phyloP scores from a whole-genome alignment of 2,888 invertebrate species.

The Eupithecia inturbata region DNA sequence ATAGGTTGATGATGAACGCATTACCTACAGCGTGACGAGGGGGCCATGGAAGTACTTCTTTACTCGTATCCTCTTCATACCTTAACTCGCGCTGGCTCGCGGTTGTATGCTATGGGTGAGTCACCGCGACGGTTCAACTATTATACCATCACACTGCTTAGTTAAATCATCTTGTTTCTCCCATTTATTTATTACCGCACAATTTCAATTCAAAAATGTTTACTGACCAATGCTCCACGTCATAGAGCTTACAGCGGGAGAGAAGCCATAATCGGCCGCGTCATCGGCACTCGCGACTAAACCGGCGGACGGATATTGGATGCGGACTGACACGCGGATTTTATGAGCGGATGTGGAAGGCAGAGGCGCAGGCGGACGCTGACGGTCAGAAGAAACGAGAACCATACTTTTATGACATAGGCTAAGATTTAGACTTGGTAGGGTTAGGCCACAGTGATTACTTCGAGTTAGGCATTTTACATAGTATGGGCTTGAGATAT shows the following conservation, averaged over 20 bases:
- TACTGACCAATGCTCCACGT: neutral
- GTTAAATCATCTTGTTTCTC: neutral
- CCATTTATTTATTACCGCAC: neutral
- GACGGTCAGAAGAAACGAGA: too few relatives aligned
- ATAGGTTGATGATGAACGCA: too few relatives aligned
- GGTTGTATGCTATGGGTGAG: neutral
- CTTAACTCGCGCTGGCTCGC: neutral
- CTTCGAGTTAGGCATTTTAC: too few relatives aligned
- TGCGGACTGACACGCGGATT: conserved; percentile 54
- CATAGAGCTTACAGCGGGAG: neutral
- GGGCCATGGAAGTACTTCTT: too few relatives aligned
- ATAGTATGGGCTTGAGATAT: too few relatives aligned
- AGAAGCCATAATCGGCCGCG: conserved; percentile 46
- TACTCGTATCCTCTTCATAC: neutral
- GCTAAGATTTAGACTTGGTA: too few relatives aligned
- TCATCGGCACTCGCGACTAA: conserved; percentile 54
- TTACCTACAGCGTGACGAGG: too few relatives aligned
- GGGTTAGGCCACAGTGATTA: too few relatives aligned
- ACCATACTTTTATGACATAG: too few relatives aligned
- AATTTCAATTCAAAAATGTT: neutral
- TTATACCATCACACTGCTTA: neutral
- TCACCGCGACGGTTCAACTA: neutral
- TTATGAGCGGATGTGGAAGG: conserved; percentile 40
- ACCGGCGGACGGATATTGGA: conserved; percentile 61
- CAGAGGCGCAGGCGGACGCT: conserved; percentile 6